phyloP scores from a whole-genome alignment of 1,140 invertebrate genomes.

The Vanessa tameamea region DNA sequence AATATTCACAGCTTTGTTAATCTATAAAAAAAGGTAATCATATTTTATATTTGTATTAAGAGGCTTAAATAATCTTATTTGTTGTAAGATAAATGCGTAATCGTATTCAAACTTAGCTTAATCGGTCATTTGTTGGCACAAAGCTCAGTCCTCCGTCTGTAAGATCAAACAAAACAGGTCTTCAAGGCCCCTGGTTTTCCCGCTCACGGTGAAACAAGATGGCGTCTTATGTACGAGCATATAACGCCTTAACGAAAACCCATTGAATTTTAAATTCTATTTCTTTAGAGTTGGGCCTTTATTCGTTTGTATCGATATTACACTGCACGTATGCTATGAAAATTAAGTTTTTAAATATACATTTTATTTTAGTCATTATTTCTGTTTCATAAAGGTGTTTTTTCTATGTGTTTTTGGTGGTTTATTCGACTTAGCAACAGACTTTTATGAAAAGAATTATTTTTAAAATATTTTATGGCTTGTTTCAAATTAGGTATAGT shows the following conservation, averaged over 20 bases:
- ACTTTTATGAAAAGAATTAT: conserved; percentile 7
- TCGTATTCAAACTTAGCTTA: conserved; percentile 22
- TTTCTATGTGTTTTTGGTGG: conserved; percentile 10
- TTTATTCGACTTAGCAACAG: conserved; percentile 23
- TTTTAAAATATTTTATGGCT: conserved; percentile 29
- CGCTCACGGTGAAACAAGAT: conserved; percentile 53
- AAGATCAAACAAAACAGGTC: conserved; percentile 58
- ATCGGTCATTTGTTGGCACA: conserved; percentile 33
- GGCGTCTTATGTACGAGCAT: conserved; percentile 40
- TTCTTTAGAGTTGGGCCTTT: neutral
- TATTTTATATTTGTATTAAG: too few relatives aligned
- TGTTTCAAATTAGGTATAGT: conserved; percentile 15
- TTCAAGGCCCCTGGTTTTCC: conserved; percentile 71
- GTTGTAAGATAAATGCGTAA: conserved; percentile 2
- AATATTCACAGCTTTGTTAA: too few relatives aligned
- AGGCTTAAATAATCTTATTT: too few relatives aligned
- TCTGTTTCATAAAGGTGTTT: conserved; percentile 6
- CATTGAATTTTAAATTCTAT: conserved; percentile 17
- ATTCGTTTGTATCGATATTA: conserved; percentile 4
- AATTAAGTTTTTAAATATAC: conserved; percentile 18
- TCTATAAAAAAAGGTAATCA: too few relatives aligned
- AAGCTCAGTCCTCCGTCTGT: conserved; percentile 43
- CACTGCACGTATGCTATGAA: conserved; percentile 9
- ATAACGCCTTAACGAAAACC: neutral
- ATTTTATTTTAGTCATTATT: conserved; percentile 24